Percentiles rank a stretch among this genome's conserved stretches.
Conservation (phyloP, 2,797 vertebrate species). For the Gobio occitaniae region DNA sequence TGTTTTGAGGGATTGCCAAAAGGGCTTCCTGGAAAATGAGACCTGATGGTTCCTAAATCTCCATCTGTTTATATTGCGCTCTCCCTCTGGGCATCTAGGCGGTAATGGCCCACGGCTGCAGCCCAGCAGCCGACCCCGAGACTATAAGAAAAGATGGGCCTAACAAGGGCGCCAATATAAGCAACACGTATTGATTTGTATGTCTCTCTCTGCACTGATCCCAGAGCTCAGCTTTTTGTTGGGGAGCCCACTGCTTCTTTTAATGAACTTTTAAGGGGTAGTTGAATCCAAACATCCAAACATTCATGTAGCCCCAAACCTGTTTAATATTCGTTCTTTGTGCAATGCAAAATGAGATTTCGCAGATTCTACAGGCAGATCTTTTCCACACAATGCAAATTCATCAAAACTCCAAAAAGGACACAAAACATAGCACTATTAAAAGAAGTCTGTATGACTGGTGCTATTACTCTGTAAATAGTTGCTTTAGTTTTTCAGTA, state of each 20-base stretch:
- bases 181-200: background rate
- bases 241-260: background rate
- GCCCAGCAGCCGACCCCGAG: constrained; percentile 17
- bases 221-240: background rate
- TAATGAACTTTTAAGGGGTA: constrained; percentile 16
- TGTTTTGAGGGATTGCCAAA: constrained; percentile 51
- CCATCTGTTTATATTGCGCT: constrained; percentile 44
- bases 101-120: constrained; percentile 35
- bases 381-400: background rate
- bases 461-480: too few species aligned
- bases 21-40: constrained; percentile 41
- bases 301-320: background rate
- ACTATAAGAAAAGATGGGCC: background rate
- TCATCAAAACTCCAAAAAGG: background rate
- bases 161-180: background rate
- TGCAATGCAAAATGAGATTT: background rate
- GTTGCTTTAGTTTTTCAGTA: too few species aligned
- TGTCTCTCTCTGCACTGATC: constrained; percentile 3
- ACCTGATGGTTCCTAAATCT: constrained; percentile 53
- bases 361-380: background rate
- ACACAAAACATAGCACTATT: background rate
- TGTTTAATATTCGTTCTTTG: background rate
- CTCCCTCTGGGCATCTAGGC: constrained; percentile 25
- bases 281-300: background rate
- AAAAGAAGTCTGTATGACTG: background rate